Base-by-base conservation (phyloP, 2,888 invertebrate genomes). In the Conops quadrifasciatus region DNA sequence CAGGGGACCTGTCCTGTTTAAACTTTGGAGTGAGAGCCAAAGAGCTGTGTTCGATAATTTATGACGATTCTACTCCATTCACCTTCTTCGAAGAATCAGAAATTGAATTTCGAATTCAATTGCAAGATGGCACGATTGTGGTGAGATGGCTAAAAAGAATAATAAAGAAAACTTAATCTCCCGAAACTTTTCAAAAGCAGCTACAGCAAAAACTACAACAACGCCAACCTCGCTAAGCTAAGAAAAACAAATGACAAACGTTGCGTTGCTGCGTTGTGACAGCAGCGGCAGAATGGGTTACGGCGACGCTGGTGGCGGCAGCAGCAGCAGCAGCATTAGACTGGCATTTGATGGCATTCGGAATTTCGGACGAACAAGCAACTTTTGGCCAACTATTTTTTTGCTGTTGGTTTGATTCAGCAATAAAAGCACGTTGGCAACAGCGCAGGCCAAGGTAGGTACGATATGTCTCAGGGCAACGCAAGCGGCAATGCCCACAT, bases 21-120 rank as follows among this genome's bases (percentile, higher is more conserved):
- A 62, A 51, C 62, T 62, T 36, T 49, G 62, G 9, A 36, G 9
- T 36, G 36, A 36, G 36, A 36, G 36, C 36, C 9, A 36, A 9
- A 7, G 47, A 30, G 24, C 26, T 24, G 30, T 30, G 36, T 36
- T 62, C 62, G 68, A 68, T 68, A 68, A 68, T 68, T 68, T 68
- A 68, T 68, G 68, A 60, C 62, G 62, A 51, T 68, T 68, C 43
- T n/a, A 45, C 63, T 62, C 36, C 68, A 62, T 60, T 68, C 43
- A 43, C 60, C 62, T 4, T 49, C 49, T 30, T 21, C 67, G 16
- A 58, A 24, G 49, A 51, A 26, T 19, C 36, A n/a, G 36, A 49
- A 68, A 62, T 68, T 60, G 51, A 68, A 62, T 62, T 68, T 68
- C 59, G 49, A 68, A 51, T 68, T 68, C 68, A 68, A 68, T 68